Evolutionary conservation across 92 coral and sea anemone species (phyloP), one percentile per base, ranked within the genome.

Genomic region (Parazoanthus darwini): DNA sequence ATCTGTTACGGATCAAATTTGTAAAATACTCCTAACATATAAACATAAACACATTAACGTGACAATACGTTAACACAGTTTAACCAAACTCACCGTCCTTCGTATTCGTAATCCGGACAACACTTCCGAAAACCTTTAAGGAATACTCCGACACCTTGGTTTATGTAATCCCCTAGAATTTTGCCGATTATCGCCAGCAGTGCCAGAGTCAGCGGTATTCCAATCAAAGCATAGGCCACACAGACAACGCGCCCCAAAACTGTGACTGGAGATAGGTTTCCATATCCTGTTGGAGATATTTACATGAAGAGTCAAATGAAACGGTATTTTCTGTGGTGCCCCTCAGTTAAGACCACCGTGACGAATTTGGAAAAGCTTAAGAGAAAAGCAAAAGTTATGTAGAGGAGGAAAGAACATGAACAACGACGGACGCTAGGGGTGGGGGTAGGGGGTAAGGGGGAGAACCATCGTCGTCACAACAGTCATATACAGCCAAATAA

Each of bases 151-250:
- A 95, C 94, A 66, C 93, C 94, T 77, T 93, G 88, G 80, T 95
- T 95, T 36, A 93, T 93, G 85, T 94, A 95, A 76, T 95, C 98
- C 23, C 98, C 98, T 85, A 95, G 88, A 1, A 95, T 89, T 95
- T 95, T 95, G 89, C 98, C 98, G n/a, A 95, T 92, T 6, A 93
- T 90, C 23, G 98, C 98, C 89, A 95, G 91, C 86, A 95, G 68
- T 81, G 98, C 98, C 51, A 95, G 54, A 13, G 98, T 94, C 93
- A 95, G 93, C 78, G 98, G 98, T 86, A 95, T 95, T 85, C 98
- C 98, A 59, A 95, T 39, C 50, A 95, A 82, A 22, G 98, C 98
- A 56, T 95, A 95, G 50, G 90, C 75, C 59, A 95, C 94, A 50
- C 98, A 95, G 44, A 89, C 86, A 63, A 92, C 77, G 36, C 98